These are phyloP conservation scores for Zophobas morio DNA, from an alignment of 1,140 invertebrate species.

Conservation along the genomic window DNA sequence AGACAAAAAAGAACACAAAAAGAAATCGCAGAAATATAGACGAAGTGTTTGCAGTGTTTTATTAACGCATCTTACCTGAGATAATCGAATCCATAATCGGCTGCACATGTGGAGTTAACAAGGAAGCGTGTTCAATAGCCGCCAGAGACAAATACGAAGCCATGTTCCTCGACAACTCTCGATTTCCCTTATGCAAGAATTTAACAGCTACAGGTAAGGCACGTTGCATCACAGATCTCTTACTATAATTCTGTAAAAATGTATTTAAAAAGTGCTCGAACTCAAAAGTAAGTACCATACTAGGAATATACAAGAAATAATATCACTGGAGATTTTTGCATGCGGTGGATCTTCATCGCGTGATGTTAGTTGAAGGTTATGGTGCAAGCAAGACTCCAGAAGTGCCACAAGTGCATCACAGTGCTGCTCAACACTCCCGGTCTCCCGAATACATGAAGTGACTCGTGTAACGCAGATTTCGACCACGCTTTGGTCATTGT, in stretches of 20 bases:
- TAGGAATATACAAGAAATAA: conserved; percentile 94
- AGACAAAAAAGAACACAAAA: too few species aligned
- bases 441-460: conserved; percentile 92
- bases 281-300: conserved; percentile 71
- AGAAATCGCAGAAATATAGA: too few species aligned
- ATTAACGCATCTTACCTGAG: conserved; percentile 73
- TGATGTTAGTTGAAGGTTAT: conserved; percentile 86
- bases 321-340: conserved; percentile 95
- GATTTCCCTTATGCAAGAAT: conserved; percentile 91
- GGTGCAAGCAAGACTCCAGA: conserved; percentile 88
- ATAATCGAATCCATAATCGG: conserved; percentile 92
- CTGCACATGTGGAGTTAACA: conserved; percentile 88
- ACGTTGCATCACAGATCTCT: conserved; percentile 89
- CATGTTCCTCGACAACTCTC: conserved; percentile 90
- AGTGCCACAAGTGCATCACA: conserved; percentile 85
- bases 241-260: conserved; percentile 84
- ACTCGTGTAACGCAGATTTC: conserved; percentile 93
- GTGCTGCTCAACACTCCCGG: conserved; percentile 88
- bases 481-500: conserved; percentile 94
- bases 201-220: conserved; percentile 92
- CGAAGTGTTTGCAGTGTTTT: too few species aligned
- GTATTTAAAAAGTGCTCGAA: neutral
- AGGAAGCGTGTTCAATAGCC: conserved; percentile 90
- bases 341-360: conserved; percentile 92
- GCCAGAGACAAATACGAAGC: conserved; percentile 93